Conservation (phyloP, 2,797 vertebrate species). For the Pogoniulus pusillus region DNA sequence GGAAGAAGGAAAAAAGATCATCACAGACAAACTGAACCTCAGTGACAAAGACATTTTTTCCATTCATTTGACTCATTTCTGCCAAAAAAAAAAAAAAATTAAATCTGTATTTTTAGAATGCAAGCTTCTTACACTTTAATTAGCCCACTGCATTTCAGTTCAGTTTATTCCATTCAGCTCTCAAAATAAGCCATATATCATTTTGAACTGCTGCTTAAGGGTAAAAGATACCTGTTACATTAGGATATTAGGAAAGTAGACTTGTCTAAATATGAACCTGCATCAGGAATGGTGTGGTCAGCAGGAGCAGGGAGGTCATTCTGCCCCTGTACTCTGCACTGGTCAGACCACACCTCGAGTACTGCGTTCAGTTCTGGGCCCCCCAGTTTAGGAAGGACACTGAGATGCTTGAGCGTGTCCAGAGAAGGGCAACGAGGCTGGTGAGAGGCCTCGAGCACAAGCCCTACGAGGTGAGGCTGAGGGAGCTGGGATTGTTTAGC, state of each 20-base stretch:
- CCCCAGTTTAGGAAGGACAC: too few species aligned
- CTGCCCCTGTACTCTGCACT: too few species aligned
- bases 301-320: too few species aligned
- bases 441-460: too few species aligned
- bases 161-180: background rate
- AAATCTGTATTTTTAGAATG: background rate
- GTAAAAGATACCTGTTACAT: background rate
- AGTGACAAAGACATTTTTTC: background rate
- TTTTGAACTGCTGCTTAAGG: background rate
- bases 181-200: background rate
- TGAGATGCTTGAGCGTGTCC: too few species aligned
- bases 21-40: background rate
- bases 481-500: too few species aligned
- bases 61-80: background rate
- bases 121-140: background rate
- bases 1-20: background rate
- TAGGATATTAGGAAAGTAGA: background rate
- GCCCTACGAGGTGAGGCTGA: too few species aligned
- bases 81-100: background rate
- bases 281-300: too few species aligned
- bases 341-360: too few species aligned
- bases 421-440: too few species aligned
- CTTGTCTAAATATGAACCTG: background rate
- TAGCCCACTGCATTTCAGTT: background rate
- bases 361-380: too few species aligned